Evolutionary conservation across 2,797 vertebrate genomes (phyloP), one percentile per base, ranked within the genome.

Genomic region (Onychomys torridus): DNA sequence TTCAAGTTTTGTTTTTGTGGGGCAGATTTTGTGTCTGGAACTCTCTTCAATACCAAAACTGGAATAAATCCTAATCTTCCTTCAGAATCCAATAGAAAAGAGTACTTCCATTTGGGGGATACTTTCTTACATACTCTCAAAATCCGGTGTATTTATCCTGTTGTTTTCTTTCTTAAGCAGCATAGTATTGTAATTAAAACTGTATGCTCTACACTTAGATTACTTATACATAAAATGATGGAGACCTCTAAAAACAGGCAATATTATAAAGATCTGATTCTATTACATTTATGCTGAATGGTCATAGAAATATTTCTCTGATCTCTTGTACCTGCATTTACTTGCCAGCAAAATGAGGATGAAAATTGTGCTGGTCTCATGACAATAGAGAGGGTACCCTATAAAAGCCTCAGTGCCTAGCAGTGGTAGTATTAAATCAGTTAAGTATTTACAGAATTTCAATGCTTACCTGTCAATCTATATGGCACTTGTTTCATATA

Each of bases 81-180:
- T 88, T 94, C 25, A 65, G 37, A 96, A 81, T 69, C 34, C 27
- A 84, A n/a, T 13, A 90, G n/a, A n/a, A 90, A 67, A 90, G 14
- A 37, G n/a, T 46, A 46, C 63, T 79, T 94, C 40, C 5, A 1
- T 21, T 29, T 1, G 43, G 34, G 55, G 11, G 92, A 55, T 27
- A 43, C 3, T 8, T 27, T 61, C 40, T 52, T 95, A 17, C 37
- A 32, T 55, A 65, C 29, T 92, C 67, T 96, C 59, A 83, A 40
- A 83, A 27, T 1, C 3, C 73, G 19, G 1, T 79, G 6, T 84
- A 11, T 77, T 78, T n/a, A 52, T 65, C 77, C 43, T 82, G 32
- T 23, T 81, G 32, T 61, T 77, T 67, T 34, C 71, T 90, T 81
- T 89, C 67, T 84, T 85, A 69, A 65, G 21, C 9, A 78, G 17